Evolutionary conservation across 2,113 vertebrate genomes (phyloP).

Genomic region (Blennius ocellaris): DNA sequence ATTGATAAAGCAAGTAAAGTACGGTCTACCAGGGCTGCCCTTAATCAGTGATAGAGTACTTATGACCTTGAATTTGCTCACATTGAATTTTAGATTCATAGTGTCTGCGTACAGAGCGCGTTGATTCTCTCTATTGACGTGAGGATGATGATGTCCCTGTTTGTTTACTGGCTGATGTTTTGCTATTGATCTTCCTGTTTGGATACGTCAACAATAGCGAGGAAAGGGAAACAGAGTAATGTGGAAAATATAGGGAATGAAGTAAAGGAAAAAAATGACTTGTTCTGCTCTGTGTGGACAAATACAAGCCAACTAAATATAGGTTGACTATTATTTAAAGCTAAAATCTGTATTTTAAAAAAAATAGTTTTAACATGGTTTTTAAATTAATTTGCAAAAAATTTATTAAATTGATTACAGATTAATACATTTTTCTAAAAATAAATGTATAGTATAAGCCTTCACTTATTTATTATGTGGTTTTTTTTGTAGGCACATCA

Average conservation of each 20-base stretch:
- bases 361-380: no score
- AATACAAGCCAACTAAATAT: no score
- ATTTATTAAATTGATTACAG: no score
- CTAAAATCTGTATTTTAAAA: no score
- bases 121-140: not conserved
- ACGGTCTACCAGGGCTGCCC: not conserved
- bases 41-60: not conserved
- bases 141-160: conserved; percentile 1
- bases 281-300: not conserved
- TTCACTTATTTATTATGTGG: not conserved
- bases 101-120: not conserved
- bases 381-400: no score
- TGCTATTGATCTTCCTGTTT: conserved; percentile 20
- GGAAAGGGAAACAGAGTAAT: not conserved
- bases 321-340: no score
- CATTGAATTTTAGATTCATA: not conserved
- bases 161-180: conserved; percentile 8
- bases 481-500: not conserved
- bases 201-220: not conserved
- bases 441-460: no score
- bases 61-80: not conserved
- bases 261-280: not conserved
- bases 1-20: not conserved
- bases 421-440: no score
- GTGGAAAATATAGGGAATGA: not conserved